Conservation (phyloP, 92 coral and sea anemone genomes). For the Parazoanthus swiftii region DNA sequence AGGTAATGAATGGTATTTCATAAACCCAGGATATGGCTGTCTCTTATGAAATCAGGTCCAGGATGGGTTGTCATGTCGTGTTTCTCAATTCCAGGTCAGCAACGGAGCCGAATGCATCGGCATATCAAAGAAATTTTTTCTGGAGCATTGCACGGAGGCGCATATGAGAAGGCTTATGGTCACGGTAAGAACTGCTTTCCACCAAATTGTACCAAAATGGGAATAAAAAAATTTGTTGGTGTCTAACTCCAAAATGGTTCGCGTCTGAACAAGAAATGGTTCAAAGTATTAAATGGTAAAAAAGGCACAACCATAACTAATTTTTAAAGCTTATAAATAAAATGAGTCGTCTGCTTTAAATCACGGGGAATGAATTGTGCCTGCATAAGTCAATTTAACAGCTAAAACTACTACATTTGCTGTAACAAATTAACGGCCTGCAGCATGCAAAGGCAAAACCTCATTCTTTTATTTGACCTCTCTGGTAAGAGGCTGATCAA, state of each 20-base stretch:
- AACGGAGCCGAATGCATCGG: constrained; percentile 97
- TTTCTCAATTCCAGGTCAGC: constrained; percentile 69
- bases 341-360: too few species aligned
- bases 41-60: neutral
- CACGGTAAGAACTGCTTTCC: constrained; percentile 49
- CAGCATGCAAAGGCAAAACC: too few species aligned
- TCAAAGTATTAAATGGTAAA: neutral
- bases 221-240: too few species aligned
- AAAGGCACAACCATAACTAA: neutral
- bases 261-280: neutral
- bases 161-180: constrained; percentile 77
- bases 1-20: too few species aligned
- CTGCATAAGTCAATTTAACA: too few species aligned
- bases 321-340: too few species aligned
- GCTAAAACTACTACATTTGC: too few species aligned
- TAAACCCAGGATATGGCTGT: neutral
- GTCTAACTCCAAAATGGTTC: neutral
- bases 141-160: constrained; percentile 86
- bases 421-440: too few species aligned
- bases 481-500: too few species aligned
- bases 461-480: too few species aligned
- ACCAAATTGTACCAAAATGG: neutral
- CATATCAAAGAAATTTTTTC: constrained; percentile 88
- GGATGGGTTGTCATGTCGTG: neutral
- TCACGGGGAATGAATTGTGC: too few species aligned